phyloP scores from a whole-genome alignment of 1,140 invertebrate genomes.

The Aphidius gifuensis region DNA sequence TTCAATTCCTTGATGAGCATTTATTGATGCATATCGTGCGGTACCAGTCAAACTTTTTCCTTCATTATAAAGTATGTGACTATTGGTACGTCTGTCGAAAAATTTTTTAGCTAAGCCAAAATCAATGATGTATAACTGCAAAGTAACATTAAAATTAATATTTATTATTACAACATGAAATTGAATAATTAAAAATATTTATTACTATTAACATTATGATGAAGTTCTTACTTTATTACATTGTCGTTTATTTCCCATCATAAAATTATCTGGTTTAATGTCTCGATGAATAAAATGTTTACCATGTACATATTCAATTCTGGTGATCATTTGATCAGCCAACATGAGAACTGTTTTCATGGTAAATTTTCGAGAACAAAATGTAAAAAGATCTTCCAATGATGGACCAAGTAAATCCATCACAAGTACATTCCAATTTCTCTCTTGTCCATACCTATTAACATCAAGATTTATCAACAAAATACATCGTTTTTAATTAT shows the following conservation, averaged over 20 bases:
- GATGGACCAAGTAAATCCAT: conserved; percentile 96
- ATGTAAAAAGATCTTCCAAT: conserved; percentile 95
- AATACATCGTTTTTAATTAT: conserved; percentile 5
- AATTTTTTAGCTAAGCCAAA: conserved; percentile 97
- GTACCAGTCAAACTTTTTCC: conserved; percentile 97
- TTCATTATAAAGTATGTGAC: conserved; percentile 91
- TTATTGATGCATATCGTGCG: conserved; percentile 95
- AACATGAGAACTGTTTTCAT: conserved; percentile 98
- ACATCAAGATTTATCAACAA: conserved; percentile 24
- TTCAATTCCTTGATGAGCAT: conserved; percentile 93
- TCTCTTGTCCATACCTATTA: conserved; percentile 82
- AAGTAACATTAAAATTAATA: conserved; percentile 13
- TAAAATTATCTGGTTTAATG: conserved; percentile 96
- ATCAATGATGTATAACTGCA: conserved; percentile 89
- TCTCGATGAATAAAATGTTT: conserved; percentile 97
- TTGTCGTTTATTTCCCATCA: conserved; percentile 95
- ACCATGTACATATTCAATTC: conserved; percentile 92
- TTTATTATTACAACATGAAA: too few species aligned
- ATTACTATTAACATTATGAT: background rate
- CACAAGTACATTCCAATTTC: conserved; percentile 93
- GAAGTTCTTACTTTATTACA: conserved; percentile 72
- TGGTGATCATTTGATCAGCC: conserved; percentile 89
- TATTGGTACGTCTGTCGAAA: conserved; percentile 79
- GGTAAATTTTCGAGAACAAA: conserved; percentile 92
- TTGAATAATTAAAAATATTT: background rate